Base-by-base conservation (phyloP, 2,797 vertebrate genomes). In the Echiichthys vipera region DNA sequence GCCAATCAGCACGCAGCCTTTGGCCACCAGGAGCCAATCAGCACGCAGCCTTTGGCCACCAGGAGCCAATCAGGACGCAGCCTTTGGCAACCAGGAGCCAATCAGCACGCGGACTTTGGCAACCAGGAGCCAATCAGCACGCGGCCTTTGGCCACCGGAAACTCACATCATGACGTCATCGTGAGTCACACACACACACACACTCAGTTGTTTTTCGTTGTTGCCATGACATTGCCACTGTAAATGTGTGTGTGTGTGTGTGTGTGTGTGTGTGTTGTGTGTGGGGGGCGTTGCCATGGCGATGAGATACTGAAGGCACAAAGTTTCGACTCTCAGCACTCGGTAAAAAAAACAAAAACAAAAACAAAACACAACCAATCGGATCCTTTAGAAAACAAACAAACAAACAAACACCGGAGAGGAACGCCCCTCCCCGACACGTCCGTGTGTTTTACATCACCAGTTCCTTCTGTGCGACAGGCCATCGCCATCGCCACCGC, bases 271-370 rank as follows among this genome's bases (percentile, higher is more conserved):
- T 54, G 56, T 24, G 64, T 74, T 61, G 66, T 65, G 76, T 69
- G 83, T 65, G 32, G 47, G 74, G 93, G 89, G 89, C 89, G 49
- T 57, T 75, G 57, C 40, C 89, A 86, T 87, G 84, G 84, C 85
- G 34, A 68, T 64, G 77, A 90, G 84, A 85, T 88, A 88, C 86
- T 80, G 78, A 92, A 93, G 92, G 91, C 92, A 93, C 91, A 91
- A 86, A 91, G 88, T 91, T 87, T 77, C 54, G 47, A 86, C 84
- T 91, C 89, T 86, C 90, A 70, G 93, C 95, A 94, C 91, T 93
- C 78, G 71, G 74, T 57, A 67, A 74, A 88, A 75, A 81, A 80
- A 74, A 22, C 61, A 25, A 70, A 47, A 37, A 39, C 53, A 58
- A 81, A 56, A 78, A n/a, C n/a, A n/a, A n/a, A 83, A 74, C 58